A percentile compares a stretch with the other conserved stretches of the same genome.
These are phyloP conservation scores for Elanus axillaris DNA, from an alignment of 2,113 vertebrate species.

Conservation along the genomic window DNA sequence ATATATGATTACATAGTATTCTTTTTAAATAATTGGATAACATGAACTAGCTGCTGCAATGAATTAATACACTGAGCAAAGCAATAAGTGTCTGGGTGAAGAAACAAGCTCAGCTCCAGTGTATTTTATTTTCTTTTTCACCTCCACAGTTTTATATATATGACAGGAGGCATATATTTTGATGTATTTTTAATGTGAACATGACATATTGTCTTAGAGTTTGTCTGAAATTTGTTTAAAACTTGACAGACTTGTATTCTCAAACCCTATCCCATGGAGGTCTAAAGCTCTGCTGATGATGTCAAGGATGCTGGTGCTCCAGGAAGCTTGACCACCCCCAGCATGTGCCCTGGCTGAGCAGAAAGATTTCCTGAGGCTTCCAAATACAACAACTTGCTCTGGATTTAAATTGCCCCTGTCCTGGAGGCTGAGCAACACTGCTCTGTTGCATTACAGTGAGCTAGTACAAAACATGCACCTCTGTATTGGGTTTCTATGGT, in stretches of 20 bases:
- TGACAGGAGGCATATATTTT: neutral
- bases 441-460: rapidly evolving
- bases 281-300: neutral
- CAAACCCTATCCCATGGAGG: neutral
- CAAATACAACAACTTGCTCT: neutral
- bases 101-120: neutral
- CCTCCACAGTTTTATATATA: neutral
- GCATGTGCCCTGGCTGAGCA: neutral
- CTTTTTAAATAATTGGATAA: neutral
- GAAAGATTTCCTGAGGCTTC: neutral
- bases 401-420: neutral
- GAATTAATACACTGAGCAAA: neutral
- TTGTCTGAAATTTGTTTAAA: neutral
- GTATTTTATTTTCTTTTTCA: neutral
- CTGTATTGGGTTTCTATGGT: too few relatives aligned
- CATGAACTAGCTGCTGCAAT: neutral
- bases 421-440: neutral
- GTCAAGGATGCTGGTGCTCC: neutral
- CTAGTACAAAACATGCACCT: neutral
- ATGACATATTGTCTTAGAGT: neutral
- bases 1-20: neutral
- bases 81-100: neutral
- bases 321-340: neutral
- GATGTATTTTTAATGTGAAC: neutral
- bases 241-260: neutral